These are phyloP conservation scores for Drosophila acutilabella DNA, from an alignment of 2,888 invertebrate species.

Conservation along the genomic window DNA sequence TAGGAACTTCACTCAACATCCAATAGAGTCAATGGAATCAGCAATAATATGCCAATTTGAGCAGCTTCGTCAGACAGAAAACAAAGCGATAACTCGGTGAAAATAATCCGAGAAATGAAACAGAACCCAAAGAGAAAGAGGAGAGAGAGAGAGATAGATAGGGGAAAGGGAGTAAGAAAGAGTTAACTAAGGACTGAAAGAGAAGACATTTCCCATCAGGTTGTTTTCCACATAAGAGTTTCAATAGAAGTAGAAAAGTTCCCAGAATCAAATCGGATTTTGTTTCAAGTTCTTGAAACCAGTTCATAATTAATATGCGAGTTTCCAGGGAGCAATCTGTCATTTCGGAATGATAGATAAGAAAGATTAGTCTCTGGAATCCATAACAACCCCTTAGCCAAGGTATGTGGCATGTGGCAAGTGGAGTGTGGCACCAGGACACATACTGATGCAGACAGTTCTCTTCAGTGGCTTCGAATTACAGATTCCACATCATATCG, in stretches of 20 bases:
- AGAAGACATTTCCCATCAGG: constrained; percentile 33
- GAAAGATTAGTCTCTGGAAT: constrained; percentile 9
- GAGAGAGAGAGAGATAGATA: not conserved
- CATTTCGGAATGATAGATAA: constrained; percentile 30
- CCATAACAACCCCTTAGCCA: constrained; percentile 27
- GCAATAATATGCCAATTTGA: constrained; percentile 49
- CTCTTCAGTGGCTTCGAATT: constrained; percentile 60
- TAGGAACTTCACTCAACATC: constrained; percentile 37
- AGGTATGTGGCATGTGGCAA: constrained; percentile 18
- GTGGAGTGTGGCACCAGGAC: constrained; percentile 13
- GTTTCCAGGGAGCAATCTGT: constrained; percentile 61
- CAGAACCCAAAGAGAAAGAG: constrained; percentile 17
- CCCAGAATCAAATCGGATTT: constrained; percentile 33
- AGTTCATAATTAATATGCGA: constrained; percentile 69
- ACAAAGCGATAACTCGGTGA: constrained; percentile 40
- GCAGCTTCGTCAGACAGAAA: constrained; percentile 16
- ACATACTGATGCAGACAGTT: constrained; percentile 31
- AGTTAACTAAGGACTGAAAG: not conserved
- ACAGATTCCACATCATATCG: constrained; percentile 41
- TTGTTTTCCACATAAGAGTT: constrained; percentile 46
- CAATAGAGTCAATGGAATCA: constrained; percentile 28
- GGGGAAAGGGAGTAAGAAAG: not conserved
- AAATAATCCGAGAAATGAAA: constrained; percentile 22
- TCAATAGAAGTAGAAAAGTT: constrained; percentile 36
- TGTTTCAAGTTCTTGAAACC: constrained; percentile 34